Evolutionary conservation across 2,888 invertebrate genomes (phyloP), one percentile per base, ranked within the genome.

Genomic region (Ophion ellenae): DNA sequence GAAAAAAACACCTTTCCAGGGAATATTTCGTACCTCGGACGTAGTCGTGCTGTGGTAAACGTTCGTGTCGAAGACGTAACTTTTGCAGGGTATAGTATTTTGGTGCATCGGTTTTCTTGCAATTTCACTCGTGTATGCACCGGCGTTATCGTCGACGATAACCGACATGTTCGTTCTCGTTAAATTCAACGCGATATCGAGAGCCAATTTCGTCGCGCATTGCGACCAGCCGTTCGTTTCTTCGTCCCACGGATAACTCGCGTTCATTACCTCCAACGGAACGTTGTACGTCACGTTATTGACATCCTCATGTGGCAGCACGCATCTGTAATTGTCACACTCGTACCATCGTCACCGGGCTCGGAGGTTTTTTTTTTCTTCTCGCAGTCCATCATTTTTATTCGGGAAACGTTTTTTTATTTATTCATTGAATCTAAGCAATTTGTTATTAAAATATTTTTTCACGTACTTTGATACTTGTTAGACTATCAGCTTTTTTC

Each of bases 31-130:
- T 94, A 96, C 96, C 94, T 97, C 96, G 67, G 96, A 96, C 45
- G 96, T 95, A 28, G 96, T 95, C 87, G 96, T 96, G 89, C 95
- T 96, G 89, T 95, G 92, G 90, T 96, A 96, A 87, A 94, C 95
- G 66, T 95, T 94, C 82, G 94, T 94, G 90, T 97, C 96, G 91
- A 96, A 97, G 36, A 97, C 94, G 91, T 95, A 97, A 64, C 93
- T 89, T 59, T 95, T 93, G 91, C 97, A 97, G 10, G 91, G 93
- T 64, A 86, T 85, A 59, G 86, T 66, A 28, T 86, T 86, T 40
- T 84, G 76, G 14, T 86, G 84, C 74, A 81, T 73, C 17, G 84
- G 53, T 66, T 86, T 83, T 79, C 79, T 74, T 9, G 84, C 67
- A 40, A 80, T 77, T 77, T 86, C 84, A 63, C 76, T 84, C 40